phyloP scores from a whole-genome alignment of 2,888 invertebrate species.

The Trachelus stipa region DNA sequence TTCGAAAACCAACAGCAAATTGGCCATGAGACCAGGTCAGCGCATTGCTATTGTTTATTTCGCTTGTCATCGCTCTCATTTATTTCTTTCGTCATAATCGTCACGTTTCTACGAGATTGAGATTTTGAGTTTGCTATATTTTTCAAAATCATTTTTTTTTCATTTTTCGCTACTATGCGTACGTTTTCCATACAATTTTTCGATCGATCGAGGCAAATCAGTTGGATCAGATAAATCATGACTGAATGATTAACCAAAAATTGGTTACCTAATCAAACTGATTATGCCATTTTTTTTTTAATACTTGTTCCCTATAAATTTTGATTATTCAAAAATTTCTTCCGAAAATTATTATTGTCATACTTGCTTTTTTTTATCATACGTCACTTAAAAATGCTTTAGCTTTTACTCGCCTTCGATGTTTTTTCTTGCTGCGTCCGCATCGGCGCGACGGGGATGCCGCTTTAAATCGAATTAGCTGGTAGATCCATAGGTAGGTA shows the following conservation, averaged over 20 bases:
- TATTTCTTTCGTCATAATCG: no score
- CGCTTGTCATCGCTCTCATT: no score
- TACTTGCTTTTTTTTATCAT: background rate
- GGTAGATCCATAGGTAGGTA: background rate
- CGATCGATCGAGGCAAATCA: constrained; percentile 12
- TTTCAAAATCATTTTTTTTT: no score
- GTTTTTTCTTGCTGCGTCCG: constrained; percentile 23
- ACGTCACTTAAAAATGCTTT: constrained; percentile 17
- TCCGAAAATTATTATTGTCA: background rate
- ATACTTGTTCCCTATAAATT: constrained; percentile 12
- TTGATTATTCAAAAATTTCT: no score
- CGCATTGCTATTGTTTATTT: no score
- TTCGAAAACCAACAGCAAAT: no score
- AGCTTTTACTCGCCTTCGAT: constrained; percentile 26
- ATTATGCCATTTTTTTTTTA: constrained; percentile 16
- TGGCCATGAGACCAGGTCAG: no score
- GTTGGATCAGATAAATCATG: background rate
- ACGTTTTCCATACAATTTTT: constrained; percentile 23
- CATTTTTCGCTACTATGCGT: no score
- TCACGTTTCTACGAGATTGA: no score
- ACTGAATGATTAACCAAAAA: constrained; percentile 4
- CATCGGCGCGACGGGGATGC: background rate
- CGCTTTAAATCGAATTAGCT: background rate
- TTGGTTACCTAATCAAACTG: constrained; percentile 11
- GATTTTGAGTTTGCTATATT: no score